Percentiles rank a stretch among this genome's conserved stretches.
Conservation (phyloP, 2,113 vertebrate genomes). For the Leiothrix lutea region DNA sequence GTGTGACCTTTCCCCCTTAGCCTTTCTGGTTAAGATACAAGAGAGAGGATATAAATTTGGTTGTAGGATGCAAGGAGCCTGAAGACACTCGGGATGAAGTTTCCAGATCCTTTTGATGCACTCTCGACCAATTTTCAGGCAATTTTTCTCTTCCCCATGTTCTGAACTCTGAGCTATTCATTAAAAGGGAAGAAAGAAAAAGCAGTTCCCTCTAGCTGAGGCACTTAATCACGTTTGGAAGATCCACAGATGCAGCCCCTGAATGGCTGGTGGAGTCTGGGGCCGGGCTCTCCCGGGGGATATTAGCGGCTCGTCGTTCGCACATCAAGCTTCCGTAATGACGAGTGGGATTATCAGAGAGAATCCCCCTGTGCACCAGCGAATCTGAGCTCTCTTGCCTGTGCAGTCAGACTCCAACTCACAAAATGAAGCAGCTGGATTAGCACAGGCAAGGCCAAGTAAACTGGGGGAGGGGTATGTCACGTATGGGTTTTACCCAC, state of each 20-base stretch:
- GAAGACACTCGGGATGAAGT: background rate
- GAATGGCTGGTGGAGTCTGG: background rate
- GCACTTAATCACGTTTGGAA: background rate
- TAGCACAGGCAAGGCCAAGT: background rate
- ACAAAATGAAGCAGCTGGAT: slow-evolving; percentile 17
- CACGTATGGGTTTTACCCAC: background rate
- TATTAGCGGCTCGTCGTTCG: background rate
- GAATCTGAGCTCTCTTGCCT: background rate
- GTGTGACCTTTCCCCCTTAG: background rate
- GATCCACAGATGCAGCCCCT: background rate
- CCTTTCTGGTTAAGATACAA: background rate
- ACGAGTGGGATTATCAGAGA: background rate
- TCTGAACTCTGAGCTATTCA: background rate
- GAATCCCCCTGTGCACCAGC: background rate
- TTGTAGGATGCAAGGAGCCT: background rate
- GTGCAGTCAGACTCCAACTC: background rate
- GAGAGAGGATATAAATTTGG: background rate
- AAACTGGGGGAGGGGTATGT: background rate
- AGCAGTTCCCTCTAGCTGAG: background rate
- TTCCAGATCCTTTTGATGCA: background rate
- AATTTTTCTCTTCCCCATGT: background rate
- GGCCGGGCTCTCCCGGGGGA: background rate
- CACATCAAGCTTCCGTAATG: slow-evolving; percentile 11
- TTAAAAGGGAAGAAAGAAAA: slow-evolving; percentile 7
- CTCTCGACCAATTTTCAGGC: background rate